Conservation (phyloP, 92 coral and sea anemone species). For the Heteractis magnifica region DNA sequence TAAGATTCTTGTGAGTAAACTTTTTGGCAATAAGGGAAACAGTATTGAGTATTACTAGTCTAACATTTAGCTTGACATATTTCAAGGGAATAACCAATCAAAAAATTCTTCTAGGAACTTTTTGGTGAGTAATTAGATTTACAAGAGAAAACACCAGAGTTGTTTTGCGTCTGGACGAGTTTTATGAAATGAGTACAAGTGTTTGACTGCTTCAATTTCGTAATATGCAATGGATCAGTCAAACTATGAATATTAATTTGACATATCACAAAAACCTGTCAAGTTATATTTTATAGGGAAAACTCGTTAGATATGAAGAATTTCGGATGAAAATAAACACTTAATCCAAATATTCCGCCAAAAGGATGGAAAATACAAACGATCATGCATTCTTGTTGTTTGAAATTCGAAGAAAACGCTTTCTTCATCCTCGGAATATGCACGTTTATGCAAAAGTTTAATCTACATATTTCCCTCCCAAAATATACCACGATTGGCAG, state of each 20-base stretch:
- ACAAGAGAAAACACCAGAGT: neutral
- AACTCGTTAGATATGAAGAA: neutral
- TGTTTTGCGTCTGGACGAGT: no score
- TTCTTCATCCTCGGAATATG: neutral
- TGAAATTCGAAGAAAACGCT: neutral
- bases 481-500: slow-evolving; percentile 3
- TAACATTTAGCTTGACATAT: no score
- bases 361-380: neutral
- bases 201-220: neutral
- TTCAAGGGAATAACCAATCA: no score
- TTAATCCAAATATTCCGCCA: neutral
- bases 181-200: neutral
- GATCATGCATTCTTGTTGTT: neutral
- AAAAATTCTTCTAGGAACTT: no score
- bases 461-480: slow-evolving; percentile 13
- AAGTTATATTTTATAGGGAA: neutral
- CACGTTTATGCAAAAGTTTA: neutral
- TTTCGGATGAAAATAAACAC: neutral
- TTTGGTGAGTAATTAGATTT: neutral
- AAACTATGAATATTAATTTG: slow-evolving; percentile 2
- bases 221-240: neutral
- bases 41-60: no score
- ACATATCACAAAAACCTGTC: neutral
- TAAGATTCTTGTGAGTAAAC: no score
- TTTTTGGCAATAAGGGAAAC: no score